Evolutionary conservation across 1,140 invertebrate species (phyloP), one percentile per base, ranked within the genome.

Genomic region (Bombyx mori): DNA sequence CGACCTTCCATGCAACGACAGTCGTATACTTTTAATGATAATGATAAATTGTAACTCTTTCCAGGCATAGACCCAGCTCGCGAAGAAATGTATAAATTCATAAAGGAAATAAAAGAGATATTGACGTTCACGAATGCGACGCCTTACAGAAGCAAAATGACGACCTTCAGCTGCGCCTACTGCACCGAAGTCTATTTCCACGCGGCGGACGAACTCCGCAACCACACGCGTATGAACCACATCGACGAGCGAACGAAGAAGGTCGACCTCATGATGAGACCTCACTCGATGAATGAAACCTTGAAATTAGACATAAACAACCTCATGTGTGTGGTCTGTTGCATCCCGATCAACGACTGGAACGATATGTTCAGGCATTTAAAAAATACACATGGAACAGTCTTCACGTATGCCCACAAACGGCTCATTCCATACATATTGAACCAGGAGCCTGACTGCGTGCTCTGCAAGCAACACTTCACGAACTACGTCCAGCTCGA

Each of bases 281-380:
- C 80, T 0, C 58, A 66, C 8, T 75, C 63, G 59, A 42, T 64
- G 8, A 79, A 86, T 22, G 82, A 86, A 59, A 65, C 75, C 0
- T 35, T 83, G 0, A 78, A 79, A 61, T 46, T 86, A 0, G 82
- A 86, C 47, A 68, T 82, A 2, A 59, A 75, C 0, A 65, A 73
- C 9, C 54, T 83, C 0, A 58, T 73, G 6, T 85, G 82, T 43
- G 73, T 58, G 0, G 61, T 69, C 0, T 85, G 82, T 50, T 58
- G 63, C 7, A 51, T 49, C 0, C 35, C 54, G 0, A 53, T 85
- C 0, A 52, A 62, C 0, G 67, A 69, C 1, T 85, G 82, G 82
- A 78, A 75, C 47, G 58, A 66, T 0, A 73, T 85, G 69, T 83
- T 83, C 48, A 54, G 61, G 26, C 82, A 85, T 56, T 58, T 83